A percentile compares a stretch with the other conserved stretches of the same genome.
Conservation (phyloP, 1,140 invertebrate species). For the Euwallacea fornicatus region DNA sequence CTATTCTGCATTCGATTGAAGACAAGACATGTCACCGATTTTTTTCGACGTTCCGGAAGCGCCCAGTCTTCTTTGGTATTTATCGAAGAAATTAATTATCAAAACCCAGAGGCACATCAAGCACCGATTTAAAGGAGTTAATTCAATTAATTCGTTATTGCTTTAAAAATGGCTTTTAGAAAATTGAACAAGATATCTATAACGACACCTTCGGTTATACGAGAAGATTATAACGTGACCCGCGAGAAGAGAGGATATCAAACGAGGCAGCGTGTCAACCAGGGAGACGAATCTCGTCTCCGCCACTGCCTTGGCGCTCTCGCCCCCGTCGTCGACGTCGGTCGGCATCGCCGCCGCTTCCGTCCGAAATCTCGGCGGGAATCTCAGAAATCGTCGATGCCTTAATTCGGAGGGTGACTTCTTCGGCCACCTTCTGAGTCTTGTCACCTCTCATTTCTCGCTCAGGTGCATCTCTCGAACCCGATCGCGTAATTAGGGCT, state of each 20-base stretch:
- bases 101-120: too few species aligned
- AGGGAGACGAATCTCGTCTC: not conserved
- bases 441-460: not conserved
- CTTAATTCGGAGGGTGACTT: slow-evolving; percentile 12
- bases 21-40: too few species aligned
- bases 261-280: not conserved
- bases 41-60: too few species aligned
- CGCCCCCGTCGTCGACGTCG: not conserved
- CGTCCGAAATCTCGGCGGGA: slow-evolving; percentile 17
- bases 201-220: too few species aligned
- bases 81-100: too few species aligned
- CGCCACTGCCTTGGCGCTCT: not conserved
- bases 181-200: too few species aligned
- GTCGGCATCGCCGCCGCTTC: not conserved
- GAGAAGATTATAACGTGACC: too few species aligned
- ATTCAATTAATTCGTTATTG: too few species aligned
- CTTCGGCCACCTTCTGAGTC: slow-evolving; percentile 13
- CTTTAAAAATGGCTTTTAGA: too few species aligned
- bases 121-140: too few species aligned
- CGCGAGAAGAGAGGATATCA: not conserved
- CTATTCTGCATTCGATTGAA: too few species aligned
- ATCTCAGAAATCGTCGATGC: slow-evolving; percentile 18
- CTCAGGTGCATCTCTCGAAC: slow-evolving; percentile 11
- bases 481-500: slow-evolving; percentile 44
- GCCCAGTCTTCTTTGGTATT: too few species aligned